phyloP scores from a whole-genome alignment of 2,888 invertebrate species.

The Anthophora plumipes region DNA sequence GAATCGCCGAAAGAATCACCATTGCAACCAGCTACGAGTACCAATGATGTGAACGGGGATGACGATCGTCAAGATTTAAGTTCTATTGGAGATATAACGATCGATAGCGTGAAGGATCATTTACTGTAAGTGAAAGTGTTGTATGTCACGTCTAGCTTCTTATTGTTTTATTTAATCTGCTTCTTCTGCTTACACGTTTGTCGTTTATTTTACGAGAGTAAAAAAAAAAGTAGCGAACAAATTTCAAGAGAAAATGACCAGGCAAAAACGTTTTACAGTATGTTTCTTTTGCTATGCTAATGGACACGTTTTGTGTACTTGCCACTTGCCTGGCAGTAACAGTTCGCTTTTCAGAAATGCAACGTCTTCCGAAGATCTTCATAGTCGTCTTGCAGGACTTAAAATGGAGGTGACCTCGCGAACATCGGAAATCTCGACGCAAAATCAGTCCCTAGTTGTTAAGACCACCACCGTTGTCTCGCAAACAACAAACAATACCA shows the following conservation, averaged over 20 bases:
- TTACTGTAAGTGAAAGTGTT: conserved; percentile 84
- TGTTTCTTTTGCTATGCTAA: conserved; percentile 58
- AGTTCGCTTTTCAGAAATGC: conserved; percentile 84
- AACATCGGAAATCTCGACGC: conserved; percentile 82
- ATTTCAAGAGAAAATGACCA: not conserved
- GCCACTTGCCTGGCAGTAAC: conserved; percentile 80
- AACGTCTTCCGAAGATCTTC: conserved; percentile 82
- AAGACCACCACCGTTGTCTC: conserved; percentile 83
- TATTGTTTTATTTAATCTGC: conserved; percentile 52
- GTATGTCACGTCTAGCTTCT: conserved; percentile 30
- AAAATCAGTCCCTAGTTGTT: conserved; percentile 80
- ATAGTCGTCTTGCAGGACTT: conserved; percentile 81
- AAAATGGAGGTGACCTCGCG: conserved; percentile 84
- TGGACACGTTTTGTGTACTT: conserved; percentile 64
- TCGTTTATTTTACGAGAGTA: conserved; percentile 18
- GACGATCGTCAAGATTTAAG: conserved; percentile 86
- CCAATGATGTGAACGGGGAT: conserved; percentile 84
- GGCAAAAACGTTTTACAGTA: conserved; percentile 12
- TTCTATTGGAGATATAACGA: conserved; percentile 94
- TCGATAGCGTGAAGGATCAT: conserved; percentile 97
- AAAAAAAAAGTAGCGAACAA: not conserved
- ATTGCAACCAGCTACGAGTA: conserved; percentile 79
- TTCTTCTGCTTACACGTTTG: conserved; percentile 32
- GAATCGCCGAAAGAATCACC: conserved; percentile 80
- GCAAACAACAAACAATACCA: conserved; percentile 80